Percentiles rank a stretch among this genome's conserved stretches.
phyloP scores from a whole-genome alignment of 1,140 invertebrate species.

The Hylaeus volcanicus region DNA sequence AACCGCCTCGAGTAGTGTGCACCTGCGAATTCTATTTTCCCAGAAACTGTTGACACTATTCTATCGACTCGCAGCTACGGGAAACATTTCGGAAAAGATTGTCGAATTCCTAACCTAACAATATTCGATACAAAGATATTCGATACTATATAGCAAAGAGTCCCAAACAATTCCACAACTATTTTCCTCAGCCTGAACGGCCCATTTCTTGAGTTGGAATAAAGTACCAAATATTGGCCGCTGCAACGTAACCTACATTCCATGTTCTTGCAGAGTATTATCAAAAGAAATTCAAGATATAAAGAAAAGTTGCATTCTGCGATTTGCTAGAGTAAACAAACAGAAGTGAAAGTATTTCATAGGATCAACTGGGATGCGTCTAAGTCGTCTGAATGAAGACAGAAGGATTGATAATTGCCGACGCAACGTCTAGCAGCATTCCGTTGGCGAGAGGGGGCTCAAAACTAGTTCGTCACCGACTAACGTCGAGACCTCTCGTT shows the following conservation, averaged over 20 bases:
- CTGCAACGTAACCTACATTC: neutral
- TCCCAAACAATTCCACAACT: too few relatives aligned
- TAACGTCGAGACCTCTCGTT: conserved; percentile 57
- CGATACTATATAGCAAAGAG: too few relatives aligned
- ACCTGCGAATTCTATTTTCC: neutral
- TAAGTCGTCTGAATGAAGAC: neutral
- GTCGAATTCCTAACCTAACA: too few relatives aligned
- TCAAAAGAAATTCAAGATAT: neutral
- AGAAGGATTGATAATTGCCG: conserved; percentile 8
- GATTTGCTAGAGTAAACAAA: too few relatives aligned
- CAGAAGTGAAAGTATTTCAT: neutral
- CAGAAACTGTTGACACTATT: neutral
- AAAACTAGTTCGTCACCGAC: conserved; percentile 40
- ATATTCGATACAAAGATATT: too few relatives aligned
- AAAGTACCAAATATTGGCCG: too few relatives aligned
- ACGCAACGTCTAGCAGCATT: conserved; percentile 8
- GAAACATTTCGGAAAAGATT: neutral
- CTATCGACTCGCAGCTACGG: neutral
- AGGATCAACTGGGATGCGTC: neutral
- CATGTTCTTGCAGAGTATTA: neutral
- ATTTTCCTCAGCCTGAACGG: too few relatives aligned
- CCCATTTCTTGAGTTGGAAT: neutral
- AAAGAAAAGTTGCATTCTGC: too few relatives aligned
- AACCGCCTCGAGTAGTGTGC: conserved; percentile 6
- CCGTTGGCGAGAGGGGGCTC: conserved; percentile 26